These are phyloP conservation scores for Melolontha melolontha DNA, from an alignment of 2,888 invertebrate species.

Conservation along the genomic window DNA sequence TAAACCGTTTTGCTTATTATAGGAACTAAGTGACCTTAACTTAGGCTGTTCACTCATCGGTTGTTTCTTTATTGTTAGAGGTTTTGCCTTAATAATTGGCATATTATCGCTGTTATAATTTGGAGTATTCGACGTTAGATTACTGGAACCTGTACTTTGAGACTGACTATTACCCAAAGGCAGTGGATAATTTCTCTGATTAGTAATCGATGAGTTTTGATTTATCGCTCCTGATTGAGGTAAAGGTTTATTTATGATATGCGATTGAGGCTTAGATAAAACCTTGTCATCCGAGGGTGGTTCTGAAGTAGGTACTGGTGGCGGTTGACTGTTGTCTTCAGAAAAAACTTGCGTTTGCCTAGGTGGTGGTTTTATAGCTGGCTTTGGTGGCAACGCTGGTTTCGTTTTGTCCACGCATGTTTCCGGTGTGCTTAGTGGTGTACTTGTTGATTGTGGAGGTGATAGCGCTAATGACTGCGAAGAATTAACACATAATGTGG, in stretches of 20 bases:
- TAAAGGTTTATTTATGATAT: slow-evolving; percentile 30
- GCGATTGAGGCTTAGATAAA: slow-evolving; percentile 46
- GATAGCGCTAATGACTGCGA: slow-evolving; percentile 59
- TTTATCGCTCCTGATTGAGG: slow-evolving; percentile 13
- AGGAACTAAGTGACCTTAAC: slow-evolving; percentile 69
- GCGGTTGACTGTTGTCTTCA: slow-evolving; percentile 66
- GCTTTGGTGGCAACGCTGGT: slow-evolving; percentile 88
- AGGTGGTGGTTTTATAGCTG: slow-evolving; percentile 74
- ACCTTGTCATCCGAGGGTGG: slow-evolving; percentile 57
- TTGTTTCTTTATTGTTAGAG: slow-evolving; percentile 85
- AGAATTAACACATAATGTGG: slow-evolving; percentile 53
- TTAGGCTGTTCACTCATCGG: slow-evolving; percentile 85
- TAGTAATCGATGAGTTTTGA: slow-evolving; percentile 16
- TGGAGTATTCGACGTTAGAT: slow-evolving; percentile 42
- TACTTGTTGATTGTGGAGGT: slow-evolving; percentile 73
- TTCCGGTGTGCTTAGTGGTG: slow-evolving; percentile 69
- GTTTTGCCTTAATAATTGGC: slow-evolving; percentile 81
- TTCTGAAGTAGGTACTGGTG: slow-evolving; percentile 65
- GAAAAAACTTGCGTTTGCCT: slow-evolving; percentile 63
- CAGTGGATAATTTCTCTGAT: slow-evolving; percentile 44
- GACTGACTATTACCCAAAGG: slow-evolving; percentile 41
- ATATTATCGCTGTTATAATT: slow-evolving; percentile 60
- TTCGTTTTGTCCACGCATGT: slow-evolving; percentile 72
- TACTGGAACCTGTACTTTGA: slow-evolving; percentile 2
- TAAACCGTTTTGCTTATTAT: slow-evolving; percentile 71